Base-by-base conservation (phyloP, 2,113 vertebrate genomes). In the Barbus barbus region DNA sequence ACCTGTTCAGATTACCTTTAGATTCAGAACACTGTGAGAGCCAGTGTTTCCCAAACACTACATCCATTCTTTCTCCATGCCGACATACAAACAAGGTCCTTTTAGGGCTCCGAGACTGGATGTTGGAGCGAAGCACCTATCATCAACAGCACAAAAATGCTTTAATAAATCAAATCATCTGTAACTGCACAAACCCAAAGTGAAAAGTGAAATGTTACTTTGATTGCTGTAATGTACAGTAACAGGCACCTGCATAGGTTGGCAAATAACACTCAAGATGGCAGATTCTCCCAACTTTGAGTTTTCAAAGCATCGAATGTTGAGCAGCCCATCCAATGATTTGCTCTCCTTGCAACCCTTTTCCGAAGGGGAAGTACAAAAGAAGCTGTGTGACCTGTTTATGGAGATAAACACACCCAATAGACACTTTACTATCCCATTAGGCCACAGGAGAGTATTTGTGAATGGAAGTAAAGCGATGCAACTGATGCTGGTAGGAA, bases 11-110 rank as follows among this genome's bases (percentile, higher is more conserved):
- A 18, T 56, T 88, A 98, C 98, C 98, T 97, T 99, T 98, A 90
- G 95, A 92, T 91, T 99, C 98, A 33, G 98, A 99, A 89, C 97
- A 99, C 91, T 98, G 98, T 2, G 97, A 95, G 4, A 98, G 86
- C 98, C 98, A 99, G 91, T 99, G 97, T 92, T 98, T 99, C 58
- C 98, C 98, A 86, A 99, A 99, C 16, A 99, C 97, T 0, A 99
- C 98, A 1, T 99, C 98, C 97, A 99, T 98, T 92, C 98, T 95
- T 86, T 99, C 98, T 0, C 98, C 98, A 0, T 99, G 98, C 65
- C 98, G 96, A 91, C 97, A 99, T 20, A 99, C 97, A 38, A 98
- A 98, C 80, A 99, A 93, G 87, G 95, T 96, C 88, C 96, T 96
- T 89, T 96, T 98, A 79, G 95, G 95, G 13, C 94, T 87, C 3